Percentiles rank a stretch among this genome's conserved stretches.
Evolutionary conservation across 2,113 vertebrate species (phyloP).

Genomic region (Saiga tatarica): DNA sequence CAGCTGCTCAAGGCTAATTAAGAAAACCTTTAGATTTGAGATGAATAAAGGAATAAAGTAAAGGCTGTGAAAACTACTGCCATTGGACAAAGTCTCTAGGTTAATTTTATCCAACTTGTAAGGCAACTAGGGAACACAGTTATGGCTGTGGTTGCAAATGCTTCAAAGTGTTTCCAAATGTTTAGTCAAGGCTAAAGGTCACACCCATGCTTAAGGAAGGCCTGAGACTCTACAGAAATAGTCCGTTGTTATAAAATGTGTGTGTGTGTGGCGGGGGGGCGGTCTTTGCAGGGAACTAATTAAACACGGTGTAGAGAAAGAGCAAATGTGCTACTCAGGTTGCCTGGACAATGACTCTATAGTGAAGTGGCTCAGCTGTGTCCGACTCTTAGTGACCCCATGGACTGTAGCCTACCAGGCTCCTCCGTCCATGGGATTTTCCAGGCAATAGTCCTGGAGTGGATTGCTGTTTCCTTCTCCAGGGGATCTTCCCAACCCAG

Average conservation of each 20-base stretch:
- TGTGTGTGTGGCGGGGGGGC: too few species aligned
- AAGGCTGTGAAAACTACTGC: not conserved
- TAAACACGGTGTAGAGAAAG: not conserved
- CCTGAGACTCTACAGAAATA: not conserved
- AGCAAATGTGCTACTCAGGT: not conserved
- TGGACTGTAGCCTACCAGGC: too few species aligned
- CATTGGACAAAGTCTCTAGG: not conserved
- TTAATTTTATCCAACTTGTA: not conserved
- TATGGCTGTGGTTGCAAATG: not conserved
- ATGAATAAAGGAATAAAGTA: not conserved
- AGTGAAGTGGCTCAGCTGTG: too few species aligned
- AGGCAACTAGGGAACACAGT: not conserved
- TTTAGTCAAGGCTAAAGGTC: not conserved
- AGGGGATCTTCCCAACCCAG: too few species aligned
- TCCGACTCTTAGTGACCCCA: too few species aligned
- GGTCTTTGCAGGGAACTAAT: not conserved
- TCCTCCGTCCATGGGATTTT: too few species aligned
- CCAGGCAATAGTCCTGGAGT: too few species aligned
- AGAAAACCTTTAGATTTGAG: not conserved
- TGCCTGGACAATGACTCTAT: not conserved
- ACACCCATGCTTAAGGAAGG: not conserved
- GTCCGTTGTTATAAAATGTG: not conserved
- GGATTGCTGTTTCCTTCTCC: too few species aligned
- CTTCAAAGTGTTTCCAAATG: not conserved
- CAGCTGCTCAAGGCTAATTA: not conserved